Evolutionary conservation across 2,888 invertebrate species (phyloP), one percentile per base, ranked within the genome.

Genomic region (Diplazon laetatorius): DNA sequence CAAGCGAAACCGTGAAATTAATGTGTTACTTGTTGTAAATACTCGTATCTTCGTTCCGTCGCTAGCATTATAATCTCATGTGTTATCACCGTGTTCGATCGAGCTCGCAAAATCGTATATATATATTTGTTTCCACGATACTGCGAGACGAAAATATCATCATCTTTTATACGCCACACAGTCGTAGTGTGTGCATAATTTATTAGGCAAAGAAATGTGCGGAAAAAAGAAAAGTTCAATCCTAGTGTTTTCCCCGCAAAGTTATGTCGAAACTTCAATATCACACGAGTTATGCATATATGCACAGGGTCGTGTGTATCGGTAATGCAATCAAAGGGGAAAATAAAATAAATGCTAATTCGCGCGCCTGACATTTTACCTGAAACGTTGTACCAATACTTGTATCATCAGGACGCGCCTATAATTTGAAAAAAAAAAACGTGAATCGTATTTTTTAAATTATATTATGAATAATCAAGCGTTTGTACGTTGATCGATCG

Each of bases 21-120:
- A n/a, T n/a, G n/a, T 42, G 35, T 60, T 37, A 39, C 9, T 37
- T 14, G 59, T n/a, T 72, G 52, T 66, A 55, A 66, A 62, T 62
- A 72, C 5, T 57, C n/a, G 22, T 39, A 3, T 22, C 16, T 30
- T 12, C 52, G 42, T 39, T 68, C 25, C 55, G 8, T 59, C 35
- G n/a, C 25, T 70, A 37, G 18, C 30, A 22, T 57, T 65, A 63
- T 8, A 48, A 30, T 30, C 20, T 8, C 20, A 39, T n/a, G 57
- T 14, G 14, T 48, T 59, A 20, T 16, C 12, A 10, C 30, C 6
- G n/a, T 52, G 10, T 55, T n/a, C 12, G 63, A 59, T 22, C 3
- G 2, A 25, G 16, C 55, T 30, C 22, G 35, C 9, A 9, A 22
- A 42, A 46, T 46, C 37, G 35, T 37, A 16, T 16, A 70, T 65